These are phyloP conservation scores for Mamestra brassicae DNA, from an alignment of 2,888 invertebrate species.

Conservation along the genomic window DNA sequence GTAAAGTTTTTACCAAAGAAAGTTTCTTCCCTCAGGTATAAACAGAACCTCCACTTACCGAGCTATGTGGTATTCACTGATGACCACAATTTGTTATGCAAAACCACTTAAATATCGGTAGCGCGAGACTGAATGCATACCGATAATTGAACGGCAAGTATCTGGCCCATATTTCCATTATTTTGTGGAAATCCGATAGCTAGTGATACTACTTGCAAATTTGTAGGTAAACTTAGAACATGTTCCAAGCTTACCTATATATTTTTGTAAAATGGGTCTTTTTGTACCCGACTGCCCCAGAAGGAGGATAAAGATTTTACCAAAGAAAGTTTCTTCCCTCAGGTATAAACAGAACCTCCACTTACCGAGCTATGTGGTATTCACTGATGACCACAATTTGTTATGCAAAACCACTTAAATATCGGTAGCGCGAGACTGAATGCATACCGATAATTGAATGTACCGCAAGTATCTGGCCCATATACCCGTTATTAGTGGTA, in stretches of 20 bases:
- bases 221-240: no score
- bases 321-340: neutral
- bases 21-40: neutral
- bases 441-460: slow-evolving; percentile 30
- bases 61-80: neutral
- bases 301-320: neutral
- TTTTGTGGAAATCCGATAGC: neutral
- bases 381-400: slow-evolving; percentile 26
- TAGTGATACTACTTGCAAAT: no score
- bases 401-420: slow-evolving; percentile 41
- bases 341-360: neutral
- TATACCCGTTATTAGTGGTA: slow-evolving; percentile 12
- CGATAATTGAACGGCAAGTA: slow-evolving; percentile 29
- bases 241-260: no score
- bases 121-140: slow-evolving; percentile 9
- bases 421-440: neutral
- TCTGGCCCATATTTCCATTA: neutral
- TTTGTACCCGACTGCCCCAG: no score
- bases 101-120: slow-evolving; percentile 25
- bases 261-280: no score
- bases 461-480: slow-evolving; percentile 27
- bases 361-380: neutral
- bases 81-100: slow-evolving; percentile 42
- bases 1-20: neutral
- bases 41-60: neutral